Evolutionary conservation across 2,888 invertebrate species (phyloP).

Genomic region (Tetragnatha montana): DNA sequence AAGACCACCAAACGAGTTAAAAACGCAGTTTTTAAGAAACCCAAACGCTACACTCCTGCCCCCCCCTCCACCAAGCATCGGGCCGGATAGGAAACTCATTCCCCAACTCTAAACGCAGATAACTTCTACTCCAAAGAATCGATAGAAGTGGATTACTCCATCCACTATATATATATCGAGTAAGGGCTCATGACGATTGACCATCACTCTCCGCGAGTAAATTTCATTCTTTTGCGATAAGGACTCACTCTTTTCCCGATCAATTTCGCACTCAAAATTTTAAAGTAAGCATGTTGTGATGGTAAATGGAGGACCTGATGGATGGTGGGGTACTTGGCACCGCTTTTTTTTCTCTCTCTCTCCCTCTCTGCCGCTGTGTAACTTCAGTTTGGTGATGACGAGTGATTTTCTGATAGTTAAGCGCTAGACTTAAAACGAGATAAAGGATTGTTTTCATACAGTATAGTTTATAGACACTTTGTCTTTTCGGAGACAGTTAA

Average conservation of each 20-base stretch:
- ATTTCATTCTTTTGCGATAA: background rate
- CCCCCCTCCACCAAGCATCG: background rate
- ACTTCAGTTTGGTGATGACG: too few species aligned
- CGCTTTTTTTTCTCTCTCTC: too few species aligned
- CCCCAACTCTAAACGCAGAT: background rate
- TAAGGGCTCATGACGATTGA: background rate
- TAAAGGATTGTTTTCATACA: too few species aligned
- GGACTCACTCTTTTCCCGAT: background rate
- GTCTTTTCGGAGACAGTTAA: too few species aligned
- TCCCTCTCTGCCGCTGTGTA: too few species aligned
- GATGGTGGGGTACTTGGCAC: too few species aligned
- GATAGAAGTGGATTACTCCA: constrained; percentile 1
- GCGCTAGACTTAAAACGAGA: too few species aligned
- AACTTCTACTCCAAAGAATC: background rate
- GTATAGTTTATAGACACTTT: too few species aligned
- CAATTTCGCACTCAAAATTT: background rate
- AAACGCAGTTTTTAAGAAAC: background rate
- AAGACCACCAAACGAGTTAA: background rate
- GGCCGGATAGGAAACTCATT: background rate
- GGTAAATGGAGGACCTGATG: background rate
- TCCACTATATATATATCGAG: background rate
- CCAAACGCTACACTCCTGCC: background rate
- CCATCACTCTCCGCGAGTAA: background rate
- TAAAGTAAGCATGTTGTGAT: background rate
- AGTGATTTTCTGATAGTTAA: too few species aligned